Base-by-base conservation (phyloP, 2,113 vertebrate genomes). In the Zosterops pallidus region DNA sequence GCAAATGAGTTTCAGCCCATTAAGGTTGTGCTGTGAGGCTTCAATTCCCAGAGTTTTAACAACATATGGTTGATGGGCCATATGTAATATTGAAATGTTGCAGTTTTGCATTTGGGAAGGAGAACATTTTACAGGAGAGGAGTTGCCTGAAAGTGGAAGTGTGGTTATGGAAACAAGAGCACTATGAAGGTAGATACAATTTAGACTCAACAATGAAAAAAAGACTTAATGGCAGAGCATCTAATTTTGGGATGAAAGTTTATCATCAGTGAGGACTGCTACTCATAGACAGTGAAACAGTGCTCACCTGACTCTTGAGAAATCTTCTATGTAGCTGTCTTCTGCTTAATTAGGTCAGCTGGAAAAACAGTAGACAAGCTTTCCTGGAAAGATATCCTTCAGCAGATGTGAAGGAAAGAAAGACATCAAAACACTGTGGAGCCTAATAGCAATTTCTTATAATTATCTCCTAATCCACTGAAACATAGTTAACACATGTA, bases 1-100 rank as follows among this genome's bases (percentile, higher is more conserved):
- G 78, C 75, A 94, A 65, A 91, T 82, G 79, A 76, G 63, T 60
- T 91, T 95, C 69, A 85, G n/a, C 71, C 70, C 31, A 82, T 82
- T 86, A 78, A 70, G 77, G 44, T 6, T 75, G 14, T 70, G 57
- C 49, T 86, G 76, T 53, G 64, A 93, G 59, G 52, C 49, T 91
- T 91, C 35, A 63, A 0, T 70, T 94, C n/a, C 55, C 20, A 3
- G 82, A 81, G 57, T 84, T 75, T 68, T 67, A 91, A 29, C 67
- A 89, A 26, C 67, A 68, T 14, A 17, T 75, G 62, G 29, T 33
- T 84, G 50, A 67, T 83, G 60, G 3, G 29, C 53, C 29, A 17
- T 79, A 29, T 23, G 13, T 68, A 93, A 35, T 56, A 60, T 6
- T 70, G 42, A 70, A 57, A 67, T 52, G 17, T 50, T 83, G 14